Evolutionary conservation across 2,113 vertebrate genomes (phyloP).

Genomic region (Cephalopholis sonnerati): DNA sequence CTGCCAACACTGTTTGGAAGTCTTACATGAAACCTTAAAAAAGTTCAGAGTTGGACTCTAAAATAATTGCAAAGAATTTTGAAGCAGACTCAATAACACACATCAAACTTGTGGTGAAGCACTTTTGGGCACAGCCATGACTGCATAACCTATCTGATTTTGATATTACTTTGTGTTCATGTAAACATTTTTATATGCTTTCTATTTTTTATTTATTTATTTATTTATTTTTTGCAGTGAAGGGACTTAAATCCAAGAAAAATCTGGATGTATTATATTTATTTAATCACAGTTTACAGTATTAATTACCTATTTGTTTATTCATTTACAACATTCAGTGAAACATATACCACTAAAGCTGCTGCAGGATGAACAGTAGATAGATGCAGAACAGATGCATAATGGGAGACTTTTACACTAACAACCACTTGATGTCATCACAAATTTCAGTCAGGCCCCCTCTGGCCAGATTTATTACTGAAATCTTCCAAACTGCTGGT

Average conservation of each 20-base stretch:
- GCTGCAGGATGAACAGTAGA: constrained; percentile 14
- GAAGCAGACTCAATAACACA: background rate
- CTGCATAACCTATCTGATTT: background rate
- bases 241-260: background rate
- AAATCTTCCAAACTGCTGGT: constrained; percentile 84
- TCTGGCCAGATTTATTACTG: constrained; percentile 82
- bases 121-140: background rate
- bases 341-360: constrained; percentile 44
- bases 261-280: background rate
- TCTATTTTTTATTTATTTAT: too few species aligned
- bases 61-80: background rate
- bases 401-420: constrained; percentile 75
- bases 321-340: constrained; percentile 29
- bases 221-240: background rate
- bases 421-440: constrained; percentile 75
- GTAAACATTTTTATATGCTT: background rate
- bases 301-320: constrained; percentile 16
- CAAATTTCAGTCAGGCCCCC: constrained; percentile 74
- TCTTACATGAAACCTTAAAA: background rate
- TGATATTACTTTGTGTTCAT: background rate
- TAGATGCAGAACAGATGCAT: constrained; percentile 69
- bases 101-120: background rate
- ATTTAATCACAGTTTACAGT: constrained; percentile 1
- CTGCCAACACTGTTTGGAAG: background rate
- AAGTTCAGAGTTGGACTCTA: background rate